Conservation (phyloP, 2,113 vertebrate genomes). For the Chelonoidis abingdonii region DNA sequence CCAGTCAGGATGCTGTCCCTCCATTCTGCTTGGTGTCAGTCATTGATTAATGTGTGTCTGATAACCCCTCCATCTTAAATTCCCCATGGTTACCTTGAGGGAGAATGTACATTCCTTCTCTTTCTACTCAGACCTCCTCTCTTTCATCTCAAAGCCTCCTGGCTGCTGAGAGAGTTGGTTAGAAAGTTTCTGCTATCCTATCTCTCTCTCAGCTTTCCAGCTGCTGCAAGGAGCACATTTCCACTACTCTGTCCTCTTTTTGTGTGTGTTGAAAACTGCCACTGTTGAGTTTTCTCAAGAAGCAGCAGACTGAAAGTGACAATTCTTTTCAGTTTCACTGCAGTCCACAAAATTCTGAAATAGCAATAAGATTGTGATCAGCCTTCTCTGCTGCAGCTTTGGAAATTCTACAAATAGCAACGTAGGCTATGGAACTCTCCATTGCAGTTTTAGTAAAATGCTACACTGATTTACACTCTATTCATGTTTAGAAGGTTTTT, state of each 20-base stretch:
- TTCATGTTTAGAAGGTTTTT: slow-evolving; percentile 29
- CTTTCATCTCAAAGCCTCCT: background rate
- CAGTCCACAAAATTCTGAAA: slow-evolving; percentile 28
- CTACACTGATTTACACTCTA: background rate
- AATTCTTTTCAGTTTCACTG: slow-evolving; percentile 9
- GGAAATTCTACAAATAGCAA: slow-evolving; percentile 23
- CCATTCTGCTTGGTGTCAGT: background rate
- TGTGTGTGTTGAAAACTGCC: background rate
- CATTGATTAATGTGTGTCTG: background rate
- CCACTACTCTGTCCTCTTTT: background rate
- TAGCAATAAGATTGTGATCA: background rate
- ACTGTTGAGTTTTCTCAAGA: background rate
- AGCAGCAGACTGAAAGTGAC: background rate
- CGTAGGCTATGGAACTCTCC: background rate
- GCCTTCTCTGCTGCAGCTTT: background rate
- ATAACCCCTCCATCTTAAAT: background rate
- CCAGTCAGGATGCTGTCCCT: background rate
- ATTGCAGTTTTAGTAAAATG: slow-evolving; percentile 20
- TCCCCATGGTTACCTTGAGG: background rate
- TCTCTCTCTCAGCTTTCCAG: background rate
- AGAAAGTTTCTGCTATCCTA: background rate
- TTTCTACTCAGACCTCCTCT: background rate
- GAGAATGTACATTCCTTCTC: background rate
- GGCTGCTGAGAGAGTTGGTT: background rate
- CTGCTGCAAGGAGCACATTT: background rate